Evolutionary conservation across 2,888 invertebrate genomes (phyloP).

Genomic region (Andrena dorsata): DNA sequence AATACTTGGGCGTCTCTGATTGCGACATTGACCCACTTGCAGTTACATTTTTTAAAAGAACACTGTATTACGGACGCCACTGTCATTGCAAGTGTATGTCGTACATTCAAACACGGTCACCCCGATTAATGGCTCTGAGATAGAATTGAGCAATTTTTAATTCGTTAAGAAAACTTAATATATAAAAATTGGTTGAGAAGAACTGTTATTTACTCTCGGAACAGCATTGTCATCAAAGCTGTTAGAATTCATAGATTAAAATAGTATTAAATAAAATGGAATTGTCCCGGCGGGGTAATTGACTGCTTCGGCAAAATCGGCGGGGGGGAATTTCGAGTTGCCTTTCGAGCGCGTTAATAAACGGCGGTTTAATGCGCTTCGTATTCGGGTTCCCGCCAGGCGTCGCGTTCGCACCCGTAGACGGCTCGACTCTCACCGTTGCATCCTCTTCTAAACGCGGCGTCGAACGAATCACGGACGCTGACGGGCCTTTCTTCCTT

Average conservation of each 20-base stretch:
- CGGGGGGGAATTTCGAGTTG: constrained; percentile 6
- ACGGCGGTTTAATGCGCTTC: constrained; percentile 38
- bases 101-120: background rate
- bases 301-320: background rate
- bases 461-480: constrained; percentile 46
- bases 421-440: constrained; percentile 35
- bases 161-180: too few species aligned
- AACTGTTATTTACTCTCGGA: background rate
- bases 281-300: background rate
- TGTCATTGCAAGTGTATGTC: background rate
- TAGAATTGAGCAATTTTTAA: too few species aligned
- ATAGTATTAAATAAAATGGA: background rate
- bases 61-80: constrained; percentile 5
- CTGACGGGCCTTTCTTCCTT: constrained; percentile 52
- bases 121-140: too few species aligned
- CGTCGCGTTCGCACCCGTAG: constrained; percentile 41
- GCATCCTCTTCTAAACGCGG: constrained; percentile 60
- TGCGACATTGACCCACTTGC: constrained; percentile 46
- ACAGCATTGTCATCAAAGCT: too few species aligned
- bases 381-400: constrained; percentile 35
- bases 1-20: constrained; percentile 16
- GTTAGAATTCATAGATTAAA: too few species aligned
- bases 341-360: background rate
- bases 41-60: constrained; percentile 19
- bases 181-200: too few species aligned